Evolutionary conservation across 2,888 invertebrate species (phyloP), one percentile per base, ranked within the genome.

Genomic region (Oscheius sp.): DNA sequence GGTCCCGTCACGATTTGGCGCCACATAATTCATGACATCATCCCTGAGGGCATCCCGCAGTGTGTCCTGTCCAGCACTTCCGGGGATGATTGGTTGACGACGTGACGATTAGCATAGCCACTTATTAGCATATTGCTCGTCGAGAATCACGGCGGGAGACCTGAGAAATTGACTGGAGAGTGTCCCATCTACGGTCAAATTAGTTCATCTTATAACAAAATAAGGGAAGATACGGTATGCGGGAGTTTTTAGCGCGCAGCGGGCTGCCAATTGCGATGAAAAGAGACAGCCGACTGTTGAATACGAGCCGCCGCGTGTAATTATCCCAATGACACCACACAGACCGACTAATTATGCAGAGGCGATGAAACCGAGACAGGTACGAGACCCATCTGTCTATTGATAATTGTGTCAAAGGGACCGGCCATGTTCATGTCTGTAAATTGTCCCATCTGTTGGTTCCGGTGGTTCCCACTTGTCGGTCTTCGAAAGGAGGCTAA

Each of bases 191-290:
- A 49, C 5, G n/a, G n/a, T 49, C 21, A 21, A 16, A 49, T 18
- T 49, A 18, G 56, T 55, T 25, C 27, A 55, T 13, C 21, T 25
- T 53, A n/a, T 53, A 53, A 18, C 9, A 53, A 6, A 55, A 27
- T 21, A 55, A 6, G 3, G 6, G 13, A 9, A 6, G 21, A 13
- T 25, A 13, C 56, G 3, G 16, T 25, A 13, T 61, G 25, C 63
- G 63, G 29, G 63, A 63, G 63, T 63, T 63, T 66, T 66, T 66
- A 23, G 66, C 66, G 66, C 66, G 29, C 49, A 66, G 66, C 46
- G 49, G 66, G 18, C 56, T 29, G 69, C 55, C 69, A 69, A 69
- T 69, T 69, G 69, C 55, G 68, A 68, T 69, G 69, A 69, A 69
- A 69, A 66, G 66, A 35, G 43, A 13, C 61, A 61, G 61, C 61